phyloP scores from a whole-genome alignment of 2,888 invertebrate genomes.

The Psylliodes chrysocephalus region DNA sequence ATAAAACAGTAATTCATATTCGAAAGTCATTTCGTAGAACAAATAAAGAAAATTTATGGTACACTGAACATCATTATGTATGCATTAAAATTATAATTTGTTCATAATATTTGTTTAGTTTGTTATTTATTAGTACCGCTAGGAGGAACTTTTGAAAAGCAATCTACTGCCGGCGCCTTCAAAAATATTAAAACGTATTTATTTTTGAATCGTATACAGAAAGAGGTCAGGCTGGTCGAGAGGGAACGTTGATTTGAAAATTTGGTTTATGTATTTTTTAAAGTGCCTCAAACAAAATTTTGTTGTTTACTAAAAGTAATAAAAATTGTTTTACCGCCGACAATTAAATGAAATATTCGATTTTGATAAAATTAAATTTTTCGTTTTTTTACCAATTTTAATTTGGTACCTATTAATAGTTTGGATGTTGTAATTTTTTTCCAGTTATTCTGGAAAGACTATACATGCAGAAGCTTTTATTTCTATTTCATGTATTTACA shows the following conservation, averaged over 20 bases:
- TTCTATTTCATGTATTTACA: too few species aligned
- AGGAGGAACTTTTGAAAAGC: conserved; percentile 19
- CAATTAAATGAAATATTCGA: too few species aligned
- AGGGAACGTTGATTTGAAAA: not conserved
- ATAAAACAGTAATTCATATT: conserved; percentile 37
- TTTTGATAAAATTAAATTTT: too few species aligned
- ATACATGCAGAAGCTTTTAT: too few species aligned
- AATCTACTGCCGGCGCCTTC: conserved; percentile 25
- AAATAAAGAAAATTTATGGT: conserved; percentile 59
- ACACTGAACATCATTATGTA: conserved; percentile 56
- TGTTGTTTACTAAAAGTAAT: too few species aligned
- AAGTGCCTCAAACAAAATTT: too few species aligned
- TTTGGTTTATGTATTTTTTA: not conserved
- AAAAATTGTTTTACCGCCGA: too few species aligned
- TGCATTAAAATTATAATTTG: conserved; percentile 63
- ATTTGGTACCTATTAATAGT: too few species aligned
- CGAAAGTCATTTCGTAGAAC: conserved; percentile 56
- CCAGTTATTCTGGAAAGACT: too few species aligned
- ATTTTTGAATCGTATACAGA: not conserved
- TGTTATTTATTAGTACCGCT: conserved; percentile 57
- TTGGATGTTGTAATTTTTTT: too few species aligned
- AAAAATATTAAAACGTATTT: conserved; percentile 12
- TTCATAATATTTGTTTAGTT: conserved; percentile 63
- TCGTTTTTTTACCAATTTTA: too few species aligned
- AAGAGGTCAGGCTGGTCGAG: not conserved